Base-by-base conservation (phyloP, 2,113 vertebrate species). In the Hylia prasina region DNA sequence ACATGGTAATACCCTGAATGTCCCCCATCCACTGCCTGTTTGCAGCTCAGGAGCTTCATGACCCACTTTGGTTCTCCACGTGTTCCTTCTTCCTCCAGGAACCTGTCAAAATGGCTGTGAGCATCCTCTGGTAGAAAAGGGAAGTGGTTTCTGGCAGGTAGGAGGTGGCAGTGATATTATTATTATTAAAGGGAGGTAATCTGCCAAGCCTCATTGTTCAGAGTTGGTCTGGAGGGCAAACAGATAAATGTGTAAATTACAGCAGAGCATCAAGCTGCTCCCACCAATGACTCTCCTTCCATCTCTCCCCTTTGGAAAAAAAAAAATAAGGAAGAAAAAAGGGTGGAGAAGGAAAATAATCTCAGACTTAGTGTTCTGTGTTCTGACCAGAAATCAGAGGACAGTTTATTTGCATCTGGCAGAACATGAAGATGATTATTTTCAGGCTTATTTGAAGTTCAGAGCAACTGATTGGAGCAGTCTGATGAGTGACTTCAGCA, bases 361-460 rank as follows among this genome's bases (percentile, higher is more conserved):
- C 65, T 68, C 51, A 85, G 35, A 33, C 40, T 65, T 76, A 57
- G 14, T 56, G 35, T 82, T 63, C n/a, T 94, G n/a, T 9, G 4
- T 0, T 1, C 53, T 82, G 30, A 72, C 48, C 28, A 88, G 78
- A 85, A 91, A 80, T 69, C 61, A 90, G 73, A 94, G n/a, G 48
- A 90, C 30, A 68, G 40, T 80, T 90, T 85, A 35, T 90, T 82
- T 50, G 44, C 2, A 2, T 88, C 75, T 88, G 70, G 57, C 44
- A 90, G 40, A 53, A 23, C 27, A 65, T 6, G 15, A 77, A 65
- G 45, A 73, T 57, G 15, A 73, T 80, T 90, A 58, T 80, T 80
- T 70, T 57, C 63, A 77, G 33, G 20, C 35, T 92, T 77, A 47
- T 77, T 87, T 73, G 42, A 92, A 83, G 33, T 54, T 77, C 64